phyloP scores from a whole-genome alignment of 1,140 invertebrate genomes.

The Eumeta japonica region DNA sequence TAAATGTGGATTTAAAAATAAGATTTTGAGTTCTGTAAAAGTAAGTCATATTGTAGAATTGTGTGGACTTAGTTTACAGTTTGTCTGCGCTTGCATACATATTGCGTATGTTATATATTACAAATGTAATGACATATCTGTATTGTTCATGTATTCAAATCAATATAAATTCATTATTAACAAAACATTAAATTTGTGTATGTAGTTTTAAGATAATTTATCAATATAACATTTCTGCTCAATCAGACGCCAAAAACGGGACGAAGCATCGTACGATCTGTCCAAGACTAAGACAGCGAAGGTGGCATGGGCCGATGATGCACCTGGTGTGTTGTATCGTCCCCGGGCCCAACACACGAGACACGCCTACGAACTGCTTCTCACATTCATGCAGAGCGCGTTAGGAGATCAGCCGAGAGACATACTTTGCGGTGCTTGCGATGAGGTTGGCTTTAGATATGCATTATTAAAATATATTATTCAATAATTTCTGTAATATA shows the following conservation, averaged over 20 bases:
- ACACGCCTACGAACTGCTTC: constrained; percentile 93
- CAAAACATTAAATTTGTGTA: too few species aligned
- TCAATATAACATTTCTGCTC: too few species aligned
- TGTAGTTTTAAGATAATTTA: too few species aligned
- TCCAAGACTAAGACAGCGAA: constrained; percentile 86
- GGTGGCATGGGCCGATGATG: constrained; percentile 86
- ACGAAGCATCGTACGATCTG: constrained; percentile 90
- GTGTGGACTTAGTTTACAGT: too few species aligned
- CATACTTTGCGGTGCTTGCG: constrained; percentile 95
- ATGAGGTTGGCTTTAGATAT: constrained; percentile 69
- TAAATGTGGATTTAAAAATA: too few species aligned
- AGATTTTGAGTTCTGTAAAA: too few species aligned
- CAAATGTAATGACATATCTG: too few species aligned
- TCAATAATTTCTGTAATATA: neutral
- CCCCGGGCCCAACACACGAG: constrained; percentile 97
- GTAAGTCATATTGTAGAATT: too few species aligned
- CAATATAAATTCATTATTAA: too few species aligned
- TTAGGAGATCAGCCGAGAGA: constrained; percentile 96
- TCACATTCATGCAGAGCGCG: constrained; percentile 97
- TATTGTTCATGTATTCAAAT: too few species aligned
- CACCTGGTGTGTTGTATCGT: constrained; percentile 91
- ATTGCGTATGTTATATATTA: too few species aligned
- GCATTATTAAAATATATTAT: neutral
- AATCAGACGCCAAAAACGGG: constrained; percentile 81
- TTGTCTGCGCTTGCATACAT: too few species aligned